Evolutionary conservation across 2,888 invertebrate species (phyloP), one percentile per base, ranked within the genome.

Genomic region (Drosophila neotestacea): DNA sequence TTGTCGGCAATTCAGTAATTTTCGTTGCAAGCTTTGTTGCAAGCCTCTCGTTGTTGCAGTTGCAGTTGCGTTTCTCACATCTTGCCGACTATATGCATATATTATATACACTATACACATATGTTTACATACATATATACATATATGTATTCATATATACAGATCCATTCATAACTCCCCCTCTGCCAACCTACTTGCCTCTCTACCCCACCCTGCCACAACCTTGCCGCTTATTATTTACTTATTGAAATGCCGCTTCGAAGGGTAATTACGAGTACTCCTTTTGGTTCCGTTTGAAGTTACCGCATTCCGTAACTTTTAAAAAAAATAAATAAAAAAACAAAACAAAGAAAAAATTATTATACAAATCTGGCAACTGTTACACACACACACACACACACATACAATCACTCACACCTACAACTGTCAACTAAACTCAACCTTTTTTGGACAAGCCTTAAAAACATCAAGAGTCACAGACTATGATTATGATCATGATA

Each of bases 1-100:
- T 86, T 88, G 84, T 81, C 58, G 82, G 85, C 87, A 84, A 84
- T 88, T 84, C 88, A 46, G 88, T 60, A 88, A 84, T 86, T 81
- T 88, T 77, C 81, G 71, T 77, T 80, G 79, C 79, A 81, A 67
- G 70, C 71, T 72, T 81, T 86, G 77, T 77, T 73, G 65, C 51
- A 16, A 22, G 55, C 46, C 64, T 64, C 51, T 27, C 39, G 50
- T 9, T 70, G 44, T 3, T 46, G 62, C 16, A 39, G 54, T 59
- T 52, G 55, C 10, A 34, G 44, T 6, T 63, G 47, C 16, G 52
- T 28, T 71, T 81, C 89, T 85, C 85, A 87, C 84, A 85, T 85
- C 89, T 85, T 42, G 84, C 84, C 89, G 84, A 77, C 51, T 51
- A 46, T 67, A 48, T 67, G 75, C 75, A 75, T 75, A 70, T 63